Base-by-base conservation (phyloP, 1,140 invertebrate genomes). In the Amyelois transitella region DNA sequence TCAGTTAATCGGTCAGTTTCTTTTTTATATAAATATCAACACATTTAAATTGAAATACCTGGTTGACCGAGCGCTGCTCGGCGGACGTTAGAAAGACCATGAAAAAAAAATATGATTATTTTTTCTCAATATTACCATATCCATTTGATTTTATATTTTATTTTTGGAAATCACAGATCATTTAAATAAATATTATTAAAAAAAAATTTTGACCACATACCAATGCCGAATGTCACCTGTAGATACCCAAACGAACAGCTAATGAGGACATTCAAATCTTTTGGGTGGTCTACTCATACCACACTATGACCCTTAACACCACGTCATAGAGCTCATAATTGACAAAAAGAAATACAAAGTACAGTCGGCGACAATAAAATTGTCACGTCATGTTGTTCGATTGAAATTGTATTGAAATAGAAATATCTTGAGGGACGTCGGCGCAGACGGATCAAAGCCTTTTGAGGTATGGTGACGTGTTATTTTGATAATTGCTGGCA, bases 371-470 rank as follows among this genome's bases (percentile, higher is more conserved):
- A 72, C 66, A 72, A 75, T 64, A 62, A 62, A 68, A 57, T 32
- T 60, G 71, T 60, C 62, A 48, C 55, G 72, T 78, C 75, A 78
- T 75, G 45, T 43, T 44, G 18, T 7, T n/a, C 45, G 19, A 48
- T 48, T 48, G 45, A 48, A 48, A 48, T 48, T 14, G 17, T 38
- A 38, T 38, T 38, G 12, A 14, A 6, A 38, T 38, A 38, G 32
- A 38, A 38, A 38, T 38, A 14, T 38, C 12, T 38, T 6, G 32
- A 8, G 12, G n/a, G n/a, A n/a, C n/a, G n/a, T n/a, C n/a, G n/a
- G 7, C 32, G 32, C 12, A n/a, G 1, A 3, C 12, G 32, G n/a
- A 14, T 38, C 32, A 38, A 38, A 38, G 32, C 12, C 32, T 38
- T 38, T 38, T n/a, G 32, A 38, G 32, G n/a, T 1, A 14, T 14